Evolutionary conservation across 2,797 vertebrate species (phyloP), one percentile per base, ranked within the genome.

Genomic region (Chelon labrosus): DNA sequence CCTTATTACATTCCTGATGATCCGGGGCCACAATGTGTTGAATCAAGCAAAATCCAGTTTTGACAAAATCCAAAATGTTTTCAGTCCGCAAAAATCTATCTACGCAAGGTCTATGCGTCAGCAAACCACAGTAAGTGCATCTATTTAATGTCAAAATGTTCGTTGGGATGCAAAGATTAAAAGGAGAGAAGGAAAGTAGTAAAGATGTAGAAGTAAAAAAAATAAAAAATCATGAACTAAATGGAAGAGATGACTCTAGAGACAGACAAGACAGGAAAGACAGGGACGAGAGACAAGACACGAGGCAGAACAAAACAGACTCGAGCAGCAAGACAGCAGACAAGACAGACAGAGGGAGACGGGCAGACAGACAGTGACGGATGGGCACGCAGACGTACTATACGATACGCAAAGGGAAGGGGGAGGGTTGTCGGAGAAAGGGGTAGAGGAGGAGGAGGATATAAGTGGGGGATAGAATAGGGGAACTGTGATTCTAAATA

Each of bases 341-440:
- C 82, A 80, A 80, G 92, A 90, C 65, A 82, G 80, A 94, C 94
- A 94, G 94, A 95, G 85, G 94, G 84, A 94, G 93, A 94, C 85
- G 86, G 93, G 95, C 89, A 82, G 79, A 91, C 83, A 87, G 87
- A 91, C 83, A 87, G 87, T 94, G 94, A 89, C 83, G 91, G 90
- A 96, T 95, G 93, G 82, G 89, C 87, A 94, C 91, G 77, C 87
- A 88, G 93, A 94, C 93, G 88, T 93, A 96, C 94, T 96, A 84
- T 94, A 95, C 94, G 88, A 81, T 91, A 91, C 83, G 80, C 87
- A 85, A 79, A 73, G 77, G 85, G 86, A 53, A 57, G 70, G 82
- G 74, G 63, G 25, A 37, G 75, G 88, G 86, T 79, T 85, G 47
- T 91, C 7, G 68, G 57, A 81, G 80, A 86, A 85, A 83, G 88